Percentiles rank a stretch among this genome's conserved stretches.
phyloP scores from a whole-genome alignment of 2,888 invertebrate genomes.

The Watsonalla binaria region DNA sequence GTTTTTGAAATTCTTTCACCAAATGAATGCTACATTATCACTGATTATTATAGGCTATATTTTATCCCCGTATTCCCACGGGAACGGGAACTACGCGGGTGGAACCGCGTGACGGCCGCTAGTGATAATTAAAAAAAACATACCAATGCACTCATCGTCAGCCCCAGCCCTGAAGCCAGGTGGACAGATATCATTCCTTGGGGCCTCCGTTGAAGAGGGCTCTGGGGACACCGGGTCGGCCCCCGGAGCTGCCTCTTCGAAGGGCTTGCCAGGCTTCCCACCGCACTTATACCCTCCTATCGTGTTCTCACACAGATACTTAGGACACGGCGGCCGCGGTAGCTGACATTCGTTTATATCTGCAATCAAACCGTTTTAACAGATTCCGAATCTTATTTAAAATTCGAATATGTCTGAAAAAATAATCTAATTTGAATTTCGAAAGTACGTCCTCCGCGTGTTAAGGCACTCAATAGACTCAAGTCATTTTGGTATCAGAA shows the following conservation, averaged over 20 bases:
- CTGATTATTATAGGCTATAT: no score
- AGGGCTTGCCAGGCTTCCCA: slow-evolving; percentile 65
- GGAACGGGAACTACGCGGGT: no score
- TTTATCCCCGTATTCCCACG: no score
- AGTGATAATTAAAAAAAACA: slow-evolving; percentile 11
- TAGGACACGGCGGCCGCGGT: slow-evolving; percentile 66
- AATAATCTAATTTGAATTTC: no score
- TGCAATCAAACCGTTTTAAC: slow-evolving; percentile 19
- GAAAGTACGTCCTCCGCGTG: no score
- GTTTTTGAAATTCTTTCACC: no score
- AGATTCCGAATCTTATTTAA: no score
- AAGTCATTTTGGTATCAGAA: no score
- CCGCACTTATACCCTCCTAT: slow-evolving; percentile 72
- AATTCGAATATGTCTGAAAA: no score
- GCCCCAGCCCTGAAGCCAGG: slow-evolving; percentile 76
- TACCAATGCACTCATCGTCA: slow-evolving; percentile 73
- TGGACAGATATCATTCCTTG: slow-evolving; percentile 71
- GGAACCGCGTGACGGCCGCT: no score
- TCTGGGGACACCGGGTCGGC: slow-evolving; percentile 31
- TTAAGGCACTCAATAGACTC: no score
- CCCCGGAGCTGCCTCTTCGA: slow-evolving; percentile 40
- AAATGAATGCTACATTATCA: neutral
- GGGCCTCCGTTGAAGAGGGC: slow-evolving; percentile 14
- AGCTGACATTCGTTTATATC: slow-evolving; percentile 93
- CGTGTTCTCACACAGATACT: slow-evolving; percentile 71